Evolutionary conservation across 2,888 invertebrate genomes (phyloP).

Genomic region (Polia nebulosa): DNA sequence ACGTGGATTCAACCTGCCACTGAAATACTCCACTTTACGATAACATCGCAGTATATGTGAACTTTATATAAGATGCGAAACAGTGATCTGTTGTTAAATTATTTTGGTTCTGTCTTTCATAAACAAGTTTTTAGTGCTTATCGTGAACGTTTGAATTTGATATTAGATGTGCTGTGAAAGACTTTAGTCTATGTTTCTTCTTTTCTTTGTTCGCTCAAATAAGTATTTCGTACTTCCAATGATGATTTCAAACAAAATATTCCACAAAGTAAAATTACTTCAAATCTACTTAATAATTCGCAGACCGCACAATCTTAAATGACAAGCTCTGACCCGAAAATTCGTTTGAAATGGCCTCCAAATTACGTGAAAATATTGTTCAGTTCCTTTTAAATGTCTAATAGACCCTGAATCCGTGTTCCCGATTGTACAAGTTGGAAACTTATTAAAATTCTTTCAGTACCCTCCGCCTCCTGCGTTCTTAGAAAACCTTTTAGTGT

Average conservation of each 20-base stretch:
- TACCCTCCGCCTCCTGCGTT: slow-evolving; percentile 36
- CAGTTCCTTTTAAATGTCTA: slow-evolving; percentile 52
- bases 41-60: slow-evolving; percentile 47
- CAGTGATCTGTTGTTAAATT: slow-evolving; percentile 15
- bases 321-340: slow-evolving; percentile 49
- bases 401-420: slow-evolving; percentile 56
- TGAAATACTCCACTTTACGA: slow-evolving; percentile 56
- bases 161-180: neutral
- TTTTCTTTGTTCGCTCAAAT: neutral
- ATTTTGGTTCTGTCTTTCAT: slow-evolving; percentile 31
- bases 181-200: neutral
- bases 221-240: neutral
- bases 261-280: slow-evolving; percentile 26
- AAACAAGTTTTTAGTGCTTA: slow-evolving; percentile 27
- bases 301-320: slow-evolving; percentile 50
- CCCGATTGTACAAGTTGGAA: slow-evolving; percentile 49
- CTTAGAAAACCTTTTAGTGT: slow-evolving; percentile 36
- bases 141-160: neutral
- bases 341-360: slow-evolving; percentile 40
- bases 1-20: slow-evolving; percentile 59
- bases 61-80: slow-evolving; percentile 39
- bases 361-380: slow-evolving; percentile 58
- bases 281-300: slow-evolving; percentile 48
- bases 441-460: slow-evolving; percentile 59
- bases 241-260: slow-evolving; percentile 15